Evolutionary conservation across 2,888 invertebrate genomes (phyloP).

Genomic region (Drosophila flavopinicola): DNA sequence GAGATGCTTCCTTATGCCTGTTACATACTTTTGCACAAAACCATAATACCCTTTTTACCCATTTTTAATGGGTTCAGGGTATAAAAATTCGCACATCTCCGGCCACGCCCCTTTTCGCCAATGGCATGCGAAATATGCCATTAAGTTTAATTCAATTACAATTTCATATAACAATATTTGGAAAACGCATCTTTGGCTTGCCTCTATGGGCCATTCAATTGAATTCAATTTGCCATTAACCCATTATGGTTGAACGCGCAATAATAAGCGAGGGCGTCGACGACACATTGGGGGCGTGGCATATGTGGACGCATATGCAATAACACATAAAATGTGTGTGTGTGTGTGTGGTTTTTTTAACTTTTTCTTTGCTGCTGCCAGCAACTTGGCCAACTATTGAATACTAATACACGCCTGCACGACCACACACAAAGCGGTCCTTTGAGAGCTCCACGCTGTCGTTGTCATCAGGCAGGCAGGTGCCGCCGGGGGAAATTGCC

Average conservation of each 20-base stretch:
- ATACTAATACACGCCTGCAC: slow-evolving; percentile 68
- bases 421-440: slow-evolving; percentile 68
- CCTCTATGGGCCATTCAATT: slow-evolving; percentile 52
- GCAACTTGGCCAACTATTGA: slow-evolving; percentile 71
- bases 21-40: no score
- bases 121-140: slow-evolving; percentile 77
- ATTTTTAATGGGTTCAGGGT: no score
- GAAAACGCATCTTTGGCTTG: slow-evolving; percentile 47
- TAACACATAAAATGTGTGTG: slow-evolving; percentile 70
- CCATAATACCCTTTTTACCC: no score
- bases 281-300: slow-evolving; percentile 21
- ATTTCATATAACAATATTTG: slow-evolving; percentile 59
- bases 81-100: slow-evolving; percentile 59
- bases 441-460: slow-evolving; percentile 58
- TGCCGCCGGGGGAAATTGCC: slow-evolving; percentile 55
- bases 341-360: slow-evolving; percentile 2
- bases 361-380: slow-evolving; percentile 21
- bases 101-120: slow-evolving; percentile 45
- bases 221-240: slow-evolving; percentile 80
- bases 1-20: no score
- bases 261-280: slow-evolving; percentile 58
- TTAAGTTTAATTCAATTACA: slow-evolving; percentile 81
- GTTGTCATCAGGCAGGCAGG: slow-evolving; percentile 48
- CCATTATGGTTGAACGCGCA: slow-evolving; percentile 75
- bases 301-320: slow-evolving; percentile 65